phyloP scores from a whole-genome alignment of 37 sponge, comb jelly and placozoan species.

The Eunapius fragilis region DNA sequence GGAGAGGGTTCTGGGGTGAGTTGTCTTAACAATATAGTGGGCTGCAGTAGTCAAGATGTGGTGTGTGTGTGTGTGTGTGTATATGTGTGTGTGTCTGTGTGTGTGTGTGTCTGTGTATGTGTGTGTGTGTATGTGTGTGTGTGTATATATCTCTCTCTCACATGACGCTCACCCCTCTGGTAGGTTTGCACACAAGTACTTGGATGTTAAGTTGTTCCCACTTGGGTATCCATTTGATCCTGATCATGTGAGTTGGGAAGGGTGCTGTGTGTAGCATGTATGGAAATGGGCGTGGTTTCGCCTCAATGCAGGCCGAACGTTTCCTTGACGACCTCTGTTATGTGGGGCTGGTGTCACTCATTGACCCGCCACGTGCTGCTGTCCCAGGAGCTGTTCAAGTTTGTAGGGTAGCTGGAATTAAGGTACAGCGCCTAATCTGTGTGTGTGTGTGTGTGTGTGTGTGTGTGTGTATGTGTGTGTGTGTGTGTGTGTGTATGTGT shows the following conservation, averaged over 20 bases:
- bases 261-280: neutral
- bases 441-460: neutral
- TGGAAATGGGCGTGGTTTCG: neutral
- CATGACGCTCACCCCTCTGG: neutral
- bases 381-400: constrained; percentile 95
- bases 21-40: no score
- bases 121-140: no score
- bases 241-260: constrained; percentile 60
- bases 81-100: no score
- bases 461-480: no score
- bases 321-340: constrained; percentile 86
- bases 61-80: no score
- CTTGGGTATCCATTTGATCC: constrained; percentile 78
- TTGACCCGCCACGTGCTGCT: constrained; percentile 94
- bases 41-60: no score
- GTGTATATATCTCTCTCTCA: no score
- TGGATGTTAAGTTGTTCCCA: constrained; percentile 74
- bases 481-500: no score
- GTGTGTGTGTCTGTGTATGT: no score
- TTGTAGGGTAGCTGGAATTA: constrained; percentile 95
- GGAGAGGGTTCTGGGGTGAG: constrained; percentile 96
- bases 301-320: constrained; percentile 66
- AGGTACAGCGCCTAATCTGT: constrained; percentile 25
- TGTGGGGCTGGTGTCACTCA: constrained; percentile 93
- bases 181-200: constrained; percentile 79